These are phyloP conservation scores for Eudyptes chrysolophus DNA, from an alignment of 2,113 vertebrate genomes.

Conservation along the genomic window DNA sequence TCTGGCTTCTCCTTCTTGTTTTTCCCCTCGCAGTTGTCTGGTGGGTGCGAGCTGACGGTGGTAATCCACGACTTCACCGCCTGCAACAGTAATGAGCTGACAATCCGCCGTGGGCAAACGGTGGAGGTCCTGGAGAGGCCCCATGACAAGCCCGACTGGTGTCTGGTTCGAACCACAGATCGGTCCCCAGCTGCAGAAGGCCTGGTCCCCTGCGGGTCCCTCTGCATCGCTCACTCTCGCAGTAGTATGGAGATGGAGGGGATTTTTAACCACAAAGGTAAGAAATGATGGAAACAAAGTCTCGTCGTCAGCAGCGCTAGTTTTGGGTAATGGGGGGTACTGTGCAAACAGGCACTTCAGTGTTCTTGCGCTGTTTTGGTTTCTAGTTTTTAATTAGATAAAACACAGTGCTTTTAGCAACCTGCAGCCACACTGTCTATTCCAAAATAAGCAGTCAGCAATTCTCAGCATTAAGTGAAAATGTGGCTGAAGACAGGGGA, in stretches of 20 bases:
- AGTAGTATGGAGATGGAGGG: constrained; percentile 99
- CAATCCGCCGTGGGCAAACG: constrained; percentile 92
- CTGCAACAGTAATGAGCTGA: constrained; percentile 95
- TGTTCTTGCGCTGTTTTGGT: not conserved
- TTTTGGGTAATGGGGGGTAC: not conserved
- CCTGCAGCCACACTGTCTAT: not conserved
- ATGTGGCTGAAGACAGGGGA: not conserved
- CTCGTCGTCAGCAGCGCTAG: fast-evolving
- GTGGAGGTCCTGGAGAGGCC: constrained; percentile 96
- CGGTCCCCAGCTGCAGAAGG: constrained; percentile 92
- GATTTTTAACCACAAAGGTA: constrained; percentile 99
- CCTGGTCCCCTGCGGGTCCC: constrained; percentile 92
- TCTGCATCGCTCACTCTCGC: constrained; percentile 96
- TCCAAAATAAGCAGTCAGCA: not conserved
- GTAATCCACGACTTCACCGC: constrained; percentile 97
- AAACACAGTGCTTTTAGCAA: not conserved
- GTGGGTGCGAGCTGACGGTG: constrained; percentile 96
- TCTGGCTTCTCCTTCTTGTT: constrained; percentile 7
- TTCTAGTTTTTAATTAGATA: not conserved
- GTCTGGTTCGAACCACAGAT: constrained; percentile 94
- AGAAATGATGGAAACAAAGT: not conserved
- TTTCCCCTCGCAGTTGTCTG: constrained; percentile 84
- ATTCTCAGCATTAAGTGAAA: not conserved
- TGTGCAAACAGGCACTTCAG: fast-evolving
- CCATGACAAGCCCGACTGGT: constrained; percentile 97